phyloP scores from a whole-genome alignment of 2,888 invertebrate genomes.

The Carabus problematicus region DNA sequence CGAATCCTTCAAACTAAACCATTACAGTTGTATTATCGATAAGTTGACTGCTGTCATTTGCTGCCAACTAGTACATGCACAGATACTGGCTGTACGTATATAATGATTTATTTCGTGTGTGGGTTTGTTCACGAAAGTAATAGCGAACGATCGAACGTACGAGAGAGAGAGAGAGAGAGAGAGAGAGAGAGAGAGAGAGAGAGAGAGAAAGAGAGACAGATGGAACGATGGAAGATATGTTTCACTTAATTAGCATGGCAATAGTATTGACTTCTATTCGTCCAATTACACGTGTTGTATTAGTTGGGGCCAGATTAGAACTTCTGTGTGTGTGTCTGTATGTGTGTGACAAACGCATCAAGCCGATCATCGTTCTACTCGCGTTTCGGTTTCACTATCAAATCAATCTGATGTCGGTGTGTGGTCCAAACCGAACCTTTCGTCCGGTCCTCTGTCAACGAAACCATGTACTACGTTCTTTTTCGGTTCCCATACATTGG shows the following conservation, averaged over 20 bases:
- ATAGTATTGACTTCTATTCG: constrained; percentile 3
- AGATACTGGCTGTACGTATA: too few species aligned
- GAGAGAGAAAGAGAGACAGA: too few species aligned
- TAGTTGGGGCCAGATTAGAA: too few species aligned
- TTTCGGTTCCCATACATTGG: constrained; percentile 8
- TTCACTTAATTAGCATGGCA: constrained; percentile 10
- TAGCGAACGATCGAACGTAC: too few species aligned
- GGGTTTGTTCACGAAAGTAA: too few species aligned
- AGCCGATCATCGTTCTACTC: neutral
- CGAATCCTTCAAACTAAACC: too few species aligned
- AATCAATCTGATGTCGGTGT: constrained; percentile 15
- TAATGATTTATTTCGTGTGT: too few species aligned
- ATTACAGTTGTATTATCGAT: too few species aligned
- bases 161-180: too few species aligned
- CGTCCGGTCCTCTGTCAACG: constrained; percentile 10
- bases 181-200: too few species aligned
- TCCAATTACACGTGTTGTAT: constrained; percentile 8
- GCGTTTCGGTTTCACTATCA: constrained; percentile 13
- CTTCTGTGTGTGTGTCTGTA: neutral
- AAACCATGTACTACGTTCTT: constrained; percentile 1
- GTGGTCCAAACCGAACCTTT: constrained; percentile 2
- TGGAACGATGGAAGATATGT: neutral
- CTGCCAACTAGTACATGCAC: too few species aligned
- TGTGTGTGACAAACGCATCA: constrained; percentile 6
- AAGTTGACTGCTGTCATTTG: too few species aligned